Evolutionary conservation across 2,113 vertebrate species (phyloP).

Genomic region (Spilogale gracilis): DNA sequence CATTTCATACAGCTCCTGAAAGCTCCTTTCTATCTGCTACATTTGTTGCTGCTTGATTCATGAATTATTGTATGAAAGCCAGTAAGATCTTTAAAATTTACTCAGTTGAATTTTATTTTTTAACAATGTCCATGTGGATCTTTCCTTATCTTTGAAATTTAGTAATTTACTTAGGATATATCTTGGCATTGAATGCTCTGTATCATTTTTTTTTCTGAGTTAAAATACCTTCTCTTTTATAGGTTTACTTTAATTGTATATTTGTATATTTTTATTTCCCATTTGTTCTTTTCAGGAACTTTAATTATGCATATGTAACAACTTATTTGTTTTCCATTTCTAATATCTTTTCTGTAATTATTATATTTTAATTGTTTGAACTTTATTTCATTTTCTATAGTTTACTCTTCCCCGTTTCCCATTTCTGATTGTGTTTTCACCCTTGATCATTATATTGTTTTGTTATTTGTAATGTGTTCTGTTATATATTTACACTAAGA

Average conservation of each 20-base stretch:
- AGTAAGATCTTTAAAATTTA: not conserved
- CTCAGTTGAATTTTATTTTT: not conserved
- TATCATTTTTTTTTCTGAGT: not conserved
- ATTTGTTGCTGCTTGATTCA: not conserved
- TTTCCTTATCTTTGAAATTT: not conserved
- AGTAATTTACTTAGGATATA: not conserved
- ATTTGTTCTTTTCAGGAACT: not conserved
- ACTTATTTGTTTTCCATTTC: not conserved
- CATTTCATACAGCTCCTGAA: not conserved
- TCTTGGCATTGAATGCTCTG: not conserved
- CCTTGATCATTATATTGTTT: not conserved
- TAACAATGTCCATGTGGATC: not conserved
- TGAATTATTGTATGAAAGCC: not conserved
- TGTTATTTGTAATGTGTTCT: constrained; percentile 3
- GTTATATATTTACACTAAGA: not conserved
- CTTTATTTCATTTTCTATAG: constrained; percentile 12
- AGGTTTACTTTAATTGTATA: not conserved
- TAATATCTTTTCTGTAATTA: not conserved
- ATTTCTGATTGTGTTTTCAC: not conserved
- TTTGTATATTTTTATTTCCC: constrained; percentile 12
- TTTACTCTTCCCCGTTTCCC: not conserved
- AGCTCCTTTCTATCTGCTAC: not conserved
- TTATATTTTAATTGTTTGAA: constrained; percentile 2
- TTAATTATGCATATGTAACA: not conserved
- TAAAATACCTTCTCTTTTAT: not conserved